These are phyloP conservation scores for Notothenia coriiceps DNA, from an alignment of 2,113 vertebrate species.

Conservation along the genomic window DNA sequence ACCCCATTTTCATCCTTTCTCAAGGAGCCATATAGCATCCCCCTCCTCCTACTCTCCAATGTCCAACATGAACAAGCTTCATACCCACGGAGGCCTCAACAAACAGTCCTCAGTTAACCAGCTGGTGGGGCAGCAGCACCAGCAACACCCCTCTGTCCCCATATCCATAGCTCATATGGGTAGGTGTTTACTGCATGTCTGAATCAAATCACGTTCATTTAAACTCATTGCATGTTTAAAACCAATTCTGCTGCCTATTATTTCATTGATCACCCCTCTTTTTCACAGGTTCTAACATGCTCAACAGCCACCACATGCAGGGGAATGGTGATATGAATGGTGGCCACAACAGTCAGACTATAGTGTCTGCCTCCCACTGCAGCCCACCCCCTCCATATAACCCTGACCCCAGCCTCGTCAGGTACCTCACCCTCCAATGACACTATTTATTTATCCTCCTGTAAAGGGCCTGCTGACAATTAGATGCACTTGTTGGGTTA, in stretches of 20 bases:
- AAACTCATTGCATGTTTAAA: not conserved
- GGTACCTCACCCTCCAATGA: constrained; percentile 91
- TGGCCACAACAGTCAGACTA: constrained; percentile 89
- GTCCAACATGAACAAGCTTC: constrained; percentile 91
- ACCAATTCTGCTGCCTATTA: not conserved
- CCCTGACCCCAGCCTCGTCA: constrained; percentile 96
- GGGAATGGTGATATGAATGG: constrained; percentile 93
- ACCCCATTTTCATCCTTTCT: not conserved
- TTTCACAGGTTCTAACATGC: constrained; percentile 87
- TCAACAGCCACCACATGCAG: constrained; percentile 91
- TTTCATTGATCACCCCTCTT: constrained; percentile 24
- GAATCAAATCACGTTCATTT: not conserved
- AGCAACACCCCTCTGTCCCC: constrained; percentile 83
- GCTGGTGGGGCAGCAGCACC: constrained; percentile 91
- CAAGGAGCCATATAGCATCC: constrained; percentile 89
- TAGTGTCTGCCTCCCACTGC: constrained; percentile 95
- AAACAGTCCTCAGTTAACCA: constrained; percentile 94
- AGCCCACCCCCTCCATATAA: constrained; percentile 96
- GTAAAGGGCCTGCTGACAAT: constrained; percentile 55
- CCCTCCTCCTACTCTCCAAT: constrained; percentile 89
- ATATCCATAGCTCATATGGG: constrained; percentile 90
- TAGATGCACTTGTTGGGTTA: constrained; percentile 54
- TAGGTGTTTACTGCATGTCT: constrained; percentile 66
- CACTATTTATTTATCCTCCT: constrained; percentile 68
- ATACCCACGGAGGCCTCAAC: constrained; percentile 83